phyloP scores from a whole-genome alignment of 64 coral and sea anemone species.

The Dendronephthya gigantea region DNA sequence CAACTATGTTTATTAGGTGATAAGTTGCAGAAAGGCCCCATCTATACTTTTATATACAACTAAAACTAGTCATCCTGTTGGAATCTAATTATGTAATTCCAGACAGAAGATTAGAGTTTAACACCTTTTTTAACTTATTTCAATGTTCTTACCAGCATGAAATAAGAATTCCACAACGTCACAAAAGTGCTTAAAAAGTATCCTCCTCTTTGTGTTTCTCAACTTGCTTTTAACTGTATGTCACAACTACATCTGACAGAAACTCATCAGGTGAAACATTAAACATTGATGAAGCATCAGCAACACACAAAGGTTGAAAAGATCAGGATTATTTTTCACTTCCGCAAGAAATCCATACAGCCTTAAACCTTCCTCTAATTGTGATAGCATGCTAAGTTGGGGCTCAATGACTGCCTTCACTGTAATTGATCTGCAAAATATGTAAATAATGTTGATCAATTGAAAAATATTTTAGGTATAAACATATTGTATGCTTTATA shows the following conservation, averaged over 20 bases:
- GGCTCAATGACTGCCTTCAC: conserved; percentile 4
- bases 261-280: not conserved
- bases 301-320: not conserved
- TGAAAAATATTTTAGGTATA: no score
- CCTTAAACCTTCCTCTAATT: not conserved
- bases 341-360: not conserved
- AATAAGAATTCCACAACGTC: not conserved
- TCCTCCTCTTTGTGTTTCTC: not conserved
- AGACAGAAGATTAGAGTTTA: no score
- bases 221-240: not conserved
- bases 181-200: not conserved
- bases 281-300: not conserved
- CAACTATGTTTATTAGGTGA: no score
- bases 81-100: no score
- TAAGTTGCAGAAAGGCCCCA: no score
- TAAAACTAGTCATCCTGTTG: no score
- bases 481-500: no score
- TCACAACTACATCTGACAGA: not conserved
- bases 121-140: no score
- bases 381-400: not conserved
- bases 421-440: not conserved
- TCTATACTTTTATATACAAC: no score
- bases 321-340: not conserved
- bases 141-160: not conserved
- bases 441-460: not conserved